Evolutionary conservation across 2,888 invertebrate species (phyloP).

Genomic region (Lasioglossum lativentre): DNA sequence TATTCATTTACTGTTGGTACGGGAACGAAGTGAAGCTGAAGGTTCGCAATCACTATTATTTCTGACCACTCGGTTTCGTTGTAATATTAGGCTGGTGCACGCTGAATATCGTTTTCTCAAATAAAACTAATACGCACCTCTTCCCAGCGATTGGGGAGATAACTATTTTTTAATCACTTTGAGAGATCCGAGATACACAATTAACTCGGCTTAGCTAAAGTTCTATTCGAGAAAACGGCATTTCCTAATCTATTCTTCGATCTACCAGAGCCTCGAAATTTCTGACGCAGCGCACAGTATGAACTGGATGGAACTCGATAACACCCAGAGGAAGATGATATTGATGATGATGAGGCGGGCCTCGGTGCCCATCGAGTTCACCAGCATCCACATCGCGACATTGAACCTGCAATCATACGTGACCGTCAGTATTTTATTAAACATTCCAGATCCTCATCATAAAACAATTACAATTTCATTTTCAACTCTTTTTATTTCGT

Average conservation of each 20-base stretch:
- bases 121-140: too few relatives aligned
- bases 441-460: not conserved
- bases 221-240: not conserved
- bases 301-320: slow-evolving; percentile 16
- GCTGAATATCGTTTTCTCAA: too few relatives aligned
- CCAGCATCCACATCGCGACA: slow-evolving; percentile 11
- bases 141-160: too few relatives aligned
- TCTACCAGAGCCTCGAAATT: slow-evolving; percentile 23
- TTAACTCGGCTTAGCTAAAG: not conserved
- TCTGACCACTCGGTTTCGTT: not conserved
- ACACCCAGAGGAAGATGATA: not conserved
- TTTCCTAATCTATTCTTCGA: not conserved
- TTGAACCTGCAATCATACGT: slow-evolving; percentile 30
- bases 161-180: too few relatives aligned
- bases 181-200: too few relatives aligned
- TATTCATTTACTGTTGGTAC: slow-evolving; percentile 67
- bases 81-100: not conserved
- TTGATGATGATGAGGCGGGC: slow-evolving; percentile 30
- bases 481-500: too few relatives aligned
- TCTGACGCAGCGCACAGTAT: not conserved
- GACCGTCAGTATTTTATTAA: slow-evolving; percentile 21
- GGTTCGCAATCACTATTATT: slow-evolving; percentile 29
- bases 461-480: not conserved
- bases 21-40: slow-evolving; percentile 64
- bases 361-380: slow-evolving; percentile 12